Conservation (phyloP, 92 coral and sea anemone genomes). For the Epizoanthus rinbou region DNA sequence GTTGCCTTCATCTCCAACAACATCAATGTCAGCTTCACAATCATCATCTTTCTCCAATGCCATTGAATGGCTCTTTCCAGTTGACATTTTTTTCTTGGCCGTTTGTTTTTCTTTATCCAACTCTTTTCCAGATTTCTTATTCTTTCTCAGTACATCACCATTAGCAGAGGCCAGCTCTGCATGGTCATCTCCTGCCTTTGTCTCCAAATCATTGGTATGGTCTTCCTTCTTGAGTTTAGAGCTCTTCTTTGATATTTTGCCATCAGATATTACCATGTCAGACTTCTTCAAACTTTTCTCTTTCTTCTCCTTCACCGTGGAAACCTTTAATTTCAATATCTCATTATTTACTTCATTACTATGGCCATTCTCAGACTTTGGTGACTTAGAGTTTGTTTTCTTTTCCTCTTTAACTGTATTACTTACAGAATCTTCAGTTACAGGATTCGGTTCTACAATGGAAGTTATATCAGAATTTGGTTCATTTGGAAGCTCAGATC, state of each 20-base stretch:
- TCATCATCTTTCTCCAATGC: constrained; percentile 69
- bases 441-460: constrained; percentile 32
- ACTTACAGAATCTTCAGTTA: constrained; percentile 2
- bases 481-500: neutral
- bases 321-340: constrained; percentile 40
- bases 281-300: constrained; percentile 44
- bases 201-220: constrained; percentile 18
- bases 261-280: constrained; percentile 44
- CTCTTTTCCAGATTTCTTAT: constrained; percentile 38
- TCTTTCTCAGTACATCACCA: constrained; percentile 30
- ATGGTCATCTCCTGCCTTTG: constrained; percentile 33
- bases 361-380: constrained; percentile 21
- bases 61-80: constrained; percentile 23
- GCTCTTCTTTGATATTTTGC: constrained; percentile 40
- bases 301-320: constrained; percentile 48
- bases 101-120: constrained; percentile 36
- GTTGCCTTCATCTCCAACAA: constrained; percentile 68
- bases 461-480: constrained; percentile 7
- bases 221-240: constrained; percentile 56
- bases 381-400: neutral
- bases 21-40: constrained; percentile 72
- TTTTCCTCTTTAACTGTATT: constrained; percentile 8
- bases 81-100: constrained; percentile 7
- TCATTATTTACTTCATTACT: constrained; percentile 7
- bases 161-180: constrained; percentile 46